Evolutionary conservation across 2,113 vertebrate species (phyloP).

Genomic region (Lepisosteus oculatus): DNA sequence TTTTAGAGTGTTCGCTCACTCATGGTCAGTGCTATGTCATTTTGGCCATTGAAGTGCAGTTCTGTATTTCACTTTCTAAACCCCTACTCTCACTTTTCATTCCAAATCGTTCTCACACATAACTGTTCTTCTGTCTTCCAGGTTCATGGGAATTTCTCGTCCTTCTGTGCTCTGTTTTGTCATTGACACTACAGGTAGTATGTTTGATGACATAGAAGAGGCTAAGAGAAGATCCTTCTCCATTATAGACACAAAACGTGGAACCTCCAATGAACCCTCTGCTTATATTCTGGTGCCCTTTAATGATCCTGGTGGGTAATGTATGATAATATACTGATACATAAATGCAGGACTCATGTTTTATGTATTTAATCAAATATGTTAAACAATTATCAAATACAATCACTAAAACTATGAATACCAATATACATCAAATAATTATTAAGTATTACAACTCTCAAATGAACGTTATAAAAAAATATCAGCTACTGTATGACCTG

Average conservation of each 20-base stretch:
- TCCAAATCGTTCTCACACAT: background rate
- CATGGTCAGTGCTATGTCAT: background rate
- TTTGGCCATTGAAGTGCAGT: background rate
- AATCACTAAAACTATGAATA: too few relatives aligned
- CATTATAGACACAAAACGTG: slow-evolving; percentile 59
- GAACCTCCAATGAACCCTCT: slow-evolving; percentile 65
- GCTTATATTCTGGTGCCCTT: slow-evolving; percentile 69
- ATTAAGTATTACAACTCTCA: too few relatives aligned
- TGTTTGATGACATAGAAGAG: slow-evolving; percentile 54
- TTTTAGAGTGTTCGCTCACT: background rate
- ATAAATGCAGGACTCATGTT: too few relatives aligned
- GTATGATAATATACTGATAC: too few relatives aligned
- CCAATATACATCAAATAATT: too few relatives aligned
- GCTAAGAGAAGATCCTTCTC: slow-evolving; percentile 36
- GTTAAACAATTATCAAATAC: too few relatives aligned
- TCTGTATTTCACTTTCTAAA: background rate
- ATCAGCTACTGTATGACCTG: too few relatives aligned
- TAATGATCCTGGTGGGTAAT: slow-evolving; percentile 59
- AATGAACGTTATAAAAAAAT: too few relatives aligned
- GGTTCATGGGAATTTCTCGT: slow-evolving; percentile 65
- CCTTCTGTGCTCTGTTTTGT: slow-evolving; percentile 63
- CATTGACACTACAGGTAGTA: slow-evolving; percentile 67
- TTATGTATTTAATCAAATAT: too few relatives aligned
- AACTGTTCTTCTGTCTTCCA: slow-evolving; percentile 25
- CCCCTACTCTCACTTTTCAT: background rate